These are phyloP conservation scores for Flexamia atlantica DNA, from an alignment of 2,888 invertebrate species.

Conservation along the genomic window DNA sequence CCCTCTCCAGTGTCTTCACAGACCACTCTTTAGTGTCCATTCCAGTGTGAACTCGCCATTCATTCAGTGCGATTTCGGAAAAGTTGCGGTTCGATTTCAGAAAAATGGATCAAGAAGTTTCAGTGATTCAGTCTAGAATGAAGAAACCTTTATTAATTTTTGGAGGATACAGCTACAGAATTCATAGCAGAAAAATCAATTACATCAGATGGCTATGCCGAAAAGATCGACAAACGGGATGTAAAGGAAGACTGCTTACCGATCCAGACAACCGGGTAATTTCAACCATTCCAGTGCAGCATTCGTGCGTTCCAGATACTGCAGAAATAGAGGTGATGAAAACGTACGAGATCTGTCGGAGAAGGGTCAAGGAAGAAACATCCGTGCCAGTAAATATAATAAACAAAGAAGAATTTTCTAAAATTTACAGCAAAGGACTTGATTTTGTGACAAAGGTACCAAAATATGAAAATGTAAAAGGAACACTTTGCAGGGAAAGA, in stretches of 20 bases:
- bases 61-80: no score
- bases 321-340: conserved; percentile 23
- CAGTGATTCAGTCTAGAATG: not conserved
- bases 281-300: not conserved
- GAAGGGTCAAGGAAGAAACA: conserved; percentile 11
- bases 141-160: not conserved
- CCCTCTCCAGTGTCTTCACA: no score
- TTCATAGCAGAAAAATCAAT: not conserved
- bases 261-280: not conserved
- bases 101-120: no score
- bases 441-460: not conserved
- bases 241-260: not conserved
- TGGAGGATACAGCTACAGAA: not conserved
- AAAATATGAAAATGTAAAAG: conserved; percentile 11
- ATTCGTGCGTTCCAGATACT: conserved; percentile 8
- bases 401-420: conserved; percentile 14
- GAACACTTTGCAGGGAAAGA: not conserved
- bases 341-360: not conserved
- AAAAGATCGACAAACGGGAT: not conserved
- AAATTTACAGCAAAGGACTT: not conserved
- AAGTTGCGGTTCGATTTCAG: no score
- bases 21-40: no score
- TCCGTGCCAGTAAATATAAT: not conserved
- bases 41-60: no score
- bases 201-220: not conserved